A percentile compares a stretch with the other conserved stretches of the same genome.
Evolutionary conservation across 2,113 vertebrate genomes (phyloP).

Genomic region (Sylvia atricapilla): DNA sequence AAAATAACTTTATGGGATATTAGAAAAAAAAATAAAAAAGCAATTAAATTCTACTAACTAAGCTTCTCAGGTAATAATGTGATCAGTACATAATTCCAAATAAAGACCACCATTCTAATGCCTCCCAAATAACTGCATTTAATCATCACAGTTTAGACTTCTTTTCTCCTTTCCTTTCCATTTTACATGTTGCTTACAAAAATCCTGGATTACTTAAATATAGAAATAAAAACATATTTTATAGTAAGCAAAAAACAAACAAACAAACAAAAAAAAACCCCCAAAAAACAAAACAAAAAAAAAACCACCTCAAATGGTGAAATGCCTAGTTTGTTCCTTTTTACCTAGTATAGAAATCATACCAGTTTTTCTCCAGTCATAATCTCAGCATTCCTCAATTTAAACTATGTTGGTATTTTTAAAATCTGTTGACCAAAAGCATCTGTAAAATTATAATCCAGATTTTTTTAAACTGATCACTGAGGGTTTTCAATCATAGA

Average conservation of each 20-base stretch:
- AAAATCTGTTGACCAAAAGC: not conserved
- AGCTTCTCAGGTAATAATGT: not conserved
- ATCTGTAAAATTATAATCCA: not conserved
- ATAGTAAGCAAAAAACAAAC: not conserved
- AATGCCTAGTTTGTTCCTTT: not conserved
- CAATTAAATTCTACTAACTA: not conserved
- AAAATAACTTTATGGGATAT: not conserved
- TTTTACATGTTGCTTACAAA: not conserved
- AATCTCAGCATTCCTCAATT: not conserved
- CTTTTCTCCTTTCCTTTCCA: too few species aligned
- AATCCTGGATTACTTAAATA: not conserved
- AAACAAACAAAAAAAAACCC: too few species aligned
- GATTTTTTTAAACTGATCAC: not conserved
- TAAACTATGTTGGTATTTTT: not conserved
- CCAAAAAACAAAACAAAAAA: too few species aligned
- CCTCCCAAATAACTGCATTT: not conserved
- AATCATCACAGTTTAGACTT: not conserved
- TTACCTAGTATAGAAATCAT: not conserved
- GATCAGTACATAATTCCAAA: not conserved
- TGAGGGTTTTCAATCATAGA: not conserved
- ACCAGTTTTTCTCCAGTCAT: not conserved
- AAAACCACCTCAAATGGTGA: rapidly evolving
- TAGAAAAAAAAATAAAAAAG: not conserved
- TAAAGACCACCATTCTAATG: not conserved
- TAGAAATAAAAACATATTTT: not conserved